Conservation (phyloP, 53 echinoderm and acorn worm species). For the Holothuria leucospilota region DNA sequence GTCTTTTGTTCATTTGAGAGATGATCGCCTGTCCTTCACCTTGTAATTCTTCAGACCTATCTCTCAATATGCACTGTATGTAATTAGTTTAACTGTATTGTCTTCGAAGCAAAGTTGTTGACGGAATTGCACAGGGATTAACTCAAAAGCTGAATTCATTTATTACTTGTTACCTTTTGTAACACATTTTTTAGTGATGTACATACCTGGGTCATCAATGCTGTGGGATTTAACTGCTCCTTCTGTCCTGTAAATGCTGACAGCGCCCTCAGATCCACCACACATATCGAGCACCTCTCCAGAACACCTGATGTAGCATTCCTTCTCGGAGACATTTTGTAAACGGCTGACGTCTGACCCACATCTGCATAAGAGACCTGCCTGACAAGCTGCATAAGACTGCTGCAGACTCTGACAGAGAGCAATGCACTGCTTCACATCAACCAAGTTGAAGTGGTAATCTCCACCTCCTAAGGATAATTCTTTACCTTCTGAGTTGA, state of each 20-base stretch:
- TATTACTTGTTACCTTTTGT: too few relatives aligned
- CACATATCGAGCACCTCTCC: slow-evolving; percentile 66
- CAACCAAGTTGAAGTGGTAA: slow-evolving; percentile 66
- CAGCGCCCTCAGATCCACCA: slow-evolving; percentile 65
- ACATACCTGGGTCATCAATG: slow-evolving; percentile 74
- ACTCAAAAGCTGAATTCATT: too few relatives aligned
- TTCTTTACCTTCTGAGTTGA: slow-evolving; percentile 58
- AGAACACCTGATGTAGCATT: slow-evolving; percentile 63
- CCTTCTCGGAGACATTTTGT: slow-evolving; percentile 56
- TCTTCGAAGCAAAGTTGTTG: too few relatives aligned
- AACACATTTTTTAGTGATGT: background rate
- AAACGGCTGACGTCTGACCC: slow-evolving; percentile 51
- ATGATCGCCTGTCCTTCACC: too few relatives aligned
- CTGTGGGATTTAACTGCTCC: slow-evolving; percentile 68
- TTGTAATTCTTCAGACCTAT: too few relatives aligned
- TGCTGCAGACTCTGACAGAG: slow-evolving; percentile 71
- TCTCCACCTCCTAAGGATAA: slow-evolving; percentile 69
- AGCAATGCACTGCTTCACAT: slow-evolving; percentile 72
- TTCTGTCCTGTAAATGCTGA: slow-evolving; percentile 72
- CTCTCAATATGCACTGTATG: too few relatives aligned
- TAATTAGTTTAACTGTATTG: too few relatives aligned
- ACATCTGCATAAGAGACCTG: slow-evolving; percentile 72
- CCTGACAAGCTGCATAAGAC: slow-evolving; percentile 70
- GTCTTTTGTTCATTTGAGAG: too few relatives aligned
- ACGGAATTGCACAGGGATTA: too few relatives aligned